Percentiles rank a stretch among this genome's conserved stretches.
These are phyloP conservation scores for Lycaon pictus DNA, from an alignment of 2,113 vertebrate genomes.

Conservation along the genomic window DNA sequence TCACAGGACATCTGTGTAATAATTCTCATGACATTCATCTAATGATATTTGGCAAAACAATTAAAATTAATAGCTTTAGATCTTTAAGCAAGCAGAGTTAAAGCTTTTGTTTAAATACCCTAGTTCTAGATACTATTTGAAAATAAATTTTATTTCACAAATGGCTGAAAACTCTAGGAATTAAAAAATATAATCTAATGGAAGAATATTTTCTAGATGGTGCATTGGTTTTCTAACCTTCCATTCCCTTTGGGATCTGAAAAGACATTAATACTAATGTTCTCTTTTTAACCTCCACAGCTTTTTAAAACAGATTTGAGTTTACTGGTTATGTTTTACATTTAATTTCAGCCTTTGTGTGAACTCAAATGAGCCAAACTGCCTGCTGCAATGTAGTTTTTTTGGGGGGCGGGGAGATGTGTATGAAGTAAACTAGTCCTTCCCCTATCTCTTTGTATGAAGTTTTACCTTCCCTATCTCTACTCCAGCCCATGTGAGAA, in stretches of 20 bases:
- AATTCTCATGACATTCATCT: constrained; percentile 11
- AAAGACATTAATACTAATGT: neutral
- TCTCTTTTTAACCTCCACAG: constrained; percentile 1
- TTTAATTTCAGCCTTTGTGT: constrained; percentile 8
- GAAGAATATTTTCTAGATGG: constrained; percentile 55
- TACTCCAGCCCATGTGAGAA: neutral
- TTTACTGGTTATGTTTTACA: constrained; percentile 7
- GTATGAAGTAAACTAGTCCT: neutral
- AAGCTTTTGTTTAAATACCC: constrained; percentile 63
- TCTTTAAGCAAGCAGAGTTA: constrained; percentile 70
- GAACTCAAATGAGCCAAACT: constrained; percentile 21
- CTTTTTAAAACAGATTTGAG: constrained; percentile 32
- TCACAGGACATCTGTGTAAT: neutral
- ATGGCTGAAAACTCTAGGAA: constrained; percentile 50
- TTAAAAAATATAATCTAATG: constrained; percentile 14
- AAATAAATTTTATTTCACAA: constrained; percentile 71
- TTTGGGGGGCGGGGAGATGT: neutral
- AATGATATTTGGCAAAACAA: neutral
- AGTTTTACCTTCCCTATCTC: neutral
- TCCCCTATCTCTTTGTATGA: neutral
- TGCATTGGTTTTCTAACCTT: constrained; percentile 36
- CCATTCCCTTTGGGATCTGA: constrained; percentile 12
- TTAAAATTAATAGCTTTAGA: constrained; percentile 64
- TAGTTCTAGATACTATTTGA: constrained; percentile 61
- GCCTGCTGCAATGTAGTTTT: neutral